These are phyloP conservation scores for Semnornis frantzii DNA, from an alignment of 2,113 vertebrate species.

Conservation along the genomic window DNA sequence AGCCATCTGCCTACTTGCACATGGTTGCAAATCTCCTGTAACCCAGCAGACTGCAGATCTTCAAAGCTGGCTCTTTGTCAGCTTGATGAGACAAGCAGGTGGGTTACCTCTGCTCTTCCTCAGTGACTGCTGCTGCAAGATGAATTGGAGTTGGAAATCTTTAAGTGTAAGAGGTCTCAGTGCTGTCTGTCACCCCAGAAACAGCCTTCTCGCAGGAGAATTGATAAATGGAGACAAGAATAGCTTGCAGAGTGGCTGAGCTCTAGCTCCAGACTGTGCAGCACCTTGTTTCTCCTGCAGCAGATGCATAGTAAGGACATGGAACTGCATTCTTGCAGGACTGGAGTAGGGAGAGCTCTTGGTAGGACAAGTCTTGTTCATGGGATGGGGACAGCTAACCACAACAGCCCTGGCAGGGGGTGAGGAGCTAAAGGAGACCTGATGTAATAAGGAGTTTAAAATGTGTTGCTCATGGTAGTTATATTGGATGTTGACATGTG, in stretches of 20 bases:
- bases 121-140: neutral
- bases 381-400: neutral
- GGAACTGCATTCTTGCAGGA: neutral
- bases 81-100: neutral
- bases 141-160: neutral
- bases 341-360: neutral
- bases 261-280: neutral
- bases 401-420: neutral
- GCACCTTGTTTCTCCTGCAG: neutral
- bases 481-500: neutral
- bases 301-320: neutral
- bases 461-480: neutral
- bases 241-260: neutral
- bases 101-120: neutral
- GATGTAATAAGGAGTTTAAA: neutral
- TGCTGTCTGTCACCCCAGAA: neutral
- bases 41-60: neutral
- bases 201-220: accelerated
- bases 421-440: neutral
- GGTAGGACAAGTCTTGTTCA: neutral
- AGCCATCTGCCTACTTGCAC: neutral
- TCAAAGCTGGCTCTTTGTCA: neutral
- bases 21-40: accelerated
- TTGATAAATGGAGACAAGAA: neutral
- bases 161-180: neutral